Evolutionary conservation across 2,888 invertebrate species (phyloP).

Genomic region (Mesoligia furuncula): DNA sequence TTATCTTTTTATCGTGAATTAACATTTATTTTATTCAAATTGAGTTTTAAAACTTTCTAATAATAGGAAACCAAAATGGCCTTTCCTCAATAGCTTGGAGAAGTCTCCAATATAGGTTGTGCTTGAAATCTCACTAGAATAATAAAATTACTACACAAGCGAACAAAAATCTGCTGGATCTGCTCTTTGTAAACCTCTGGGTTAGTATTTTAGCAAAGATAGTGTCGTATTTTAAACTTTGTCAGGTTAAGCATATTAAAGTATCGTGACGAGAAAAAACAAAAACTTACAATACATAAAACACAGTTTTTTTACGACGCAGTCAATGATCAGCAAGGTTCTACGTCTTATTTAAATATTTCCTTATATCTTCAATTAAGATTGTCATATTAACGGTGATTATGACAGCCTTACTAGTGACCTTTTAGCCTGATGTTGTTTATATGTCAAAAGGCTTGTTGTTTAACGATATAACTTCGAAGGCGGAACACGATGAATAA

Average conservation of each 20-base stretch:
- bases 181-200: too few species aligned
- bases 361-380: conserved; percentile 42
- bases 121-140: too few species aligned
- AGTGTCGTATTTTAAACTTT: too few species aligned
- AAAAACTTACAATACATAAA: conserved; percentile 11
- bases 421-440: conserved; percentile 29
- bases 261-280: background rate
- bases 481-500: background rate
- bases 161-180: too few species aligned
- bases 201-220: too few species aligned
- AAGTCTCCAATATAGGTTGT: background rate
- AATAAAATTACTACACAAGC: too few species aligned
- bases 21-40: too few species aligned
- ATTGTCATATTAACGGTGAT: conserved; percentile 34
- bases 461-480: conserved; percentile 9
- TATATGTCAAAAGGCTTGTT: conserved; percentile 4
- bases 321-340: conserved; percentile 6
- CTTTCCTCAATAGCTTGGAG: background rate
- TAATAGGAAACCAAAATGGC: background rate
- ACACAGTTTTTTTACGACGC: conserved; percentile 7
- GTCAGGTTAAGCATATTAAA: too few species aligned
- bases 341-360: conserved; percentile 44
- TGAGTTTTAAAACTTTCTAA: background rate
- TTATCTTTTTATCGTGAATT: background rate
- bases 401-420: conserved; percentile 20